These are phyloP conservation scores for Semicossyphus pulcher DNA, from an alignment of 2,113 vertebrate species.

Conservation along the genomic window DNA sequence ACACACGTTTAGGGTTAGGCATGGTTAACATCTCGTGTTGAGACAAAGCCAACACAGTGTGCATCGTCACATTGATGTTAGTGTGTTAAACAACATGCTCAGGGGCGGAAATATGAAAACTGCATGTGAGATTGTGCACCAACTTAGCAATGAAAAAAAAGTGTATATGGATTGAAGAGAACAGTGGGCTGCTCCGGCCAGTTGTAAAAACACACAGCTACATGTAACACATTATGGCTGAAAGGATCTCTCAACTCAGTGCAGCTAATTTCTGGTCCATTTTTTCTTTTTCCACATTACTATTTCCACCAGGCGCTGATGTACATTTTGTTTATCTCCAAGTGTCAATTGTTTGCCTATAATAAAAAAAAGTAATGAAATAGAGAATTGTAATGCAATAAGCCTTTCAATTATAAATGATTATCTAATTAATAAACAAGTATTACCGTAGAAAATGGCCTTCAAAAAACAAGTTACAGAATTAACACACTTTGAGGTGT, in stretches of 20 bases:
- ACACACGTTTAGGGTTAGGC: not conserved
- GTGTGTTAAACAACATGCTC: conserved; percentile 1
- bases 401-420: not conserved
- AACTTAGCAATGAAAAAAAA: not conserved
- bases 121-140: conserved; percentile 6
- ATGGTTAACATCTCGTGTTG: not conserved
- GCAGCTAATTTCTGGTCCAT: too few relatives aligned
- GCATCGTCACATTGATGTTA: conserved; percentile 1
- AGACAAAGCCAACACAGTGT: not conserved
- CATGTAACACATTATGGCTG: too few relatives aligned
- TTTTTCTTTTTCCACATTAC: too few relatives aligned
- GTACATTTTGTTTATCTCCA: not conserved
- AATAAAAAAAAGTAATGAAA: not conserved
- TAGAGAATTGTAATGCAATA: not conserved
- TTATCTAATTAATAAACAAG: not conserved
- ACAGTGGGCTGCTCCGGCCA: not conserved
- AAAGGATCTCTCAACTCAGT: too few relatives aligned
- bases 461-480: not conserved
- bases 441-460: not conserved
- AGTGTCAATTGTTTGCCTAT: not conserved
- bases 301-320: not conserved
- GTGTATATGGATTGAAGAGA: not conserved
- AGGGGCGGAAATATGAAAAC: conserved; percentile 22
- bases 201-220: not conserved
- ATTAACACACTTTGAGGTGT: not conserved